Evolutionary conservation across 2,113 vertebrate species (phyloP).

Genomic region (Gallinago jamesoni): DNA sequence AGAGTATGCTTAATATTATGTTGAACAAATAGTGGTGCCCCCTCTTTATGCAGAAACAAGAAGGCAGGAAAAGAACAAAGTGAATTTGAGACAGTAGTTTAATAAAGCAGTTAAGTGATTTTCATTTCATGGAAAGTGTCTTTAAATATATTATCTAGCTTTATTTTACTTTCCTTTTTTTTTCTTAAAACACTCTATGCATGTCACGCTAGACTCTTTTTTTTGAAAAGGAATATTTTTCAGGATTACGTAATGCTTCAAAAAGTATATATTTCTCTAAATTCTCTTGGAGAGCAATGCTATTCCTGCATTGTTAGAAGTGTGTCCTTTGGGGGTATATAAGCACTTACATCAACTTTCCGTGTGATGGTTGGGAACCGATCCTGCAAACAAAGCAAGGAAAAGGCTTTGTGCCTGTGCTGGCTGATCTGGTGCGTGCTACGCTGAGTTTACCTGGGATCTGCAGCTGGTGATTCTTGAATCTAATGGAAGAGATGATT

Average conservation of each 20-base stretch:
- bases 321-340: not conserved
- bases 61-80: conserved; percentile 43
- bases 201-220: not conserved
- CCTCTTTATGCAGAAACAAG: conserved; percentile 37
- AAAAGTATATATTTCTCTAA: conserved; percentile 43
- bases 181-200: conserved; percentile 39
- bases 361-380: not conserved
- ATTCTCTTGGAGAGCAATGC: conserved; percentile 29
- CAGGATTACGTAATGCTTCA: not conserved
- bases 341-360: conserved; percentile 31
- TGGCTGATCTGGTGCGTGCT: not conserved
- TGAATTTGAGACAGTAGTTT: conserved; percentile 63
- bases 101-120: conserved; percentile 71
- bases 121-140: conserved; percentile 71
- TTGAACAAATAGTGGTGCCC: conserved; percentile 77
- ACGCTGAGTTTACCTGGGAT: not conserved
- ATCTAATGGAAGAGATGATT: not conserved
- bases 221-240: conserved; percentile 8
- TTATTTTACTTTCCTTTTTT: conserved; percentile 65
- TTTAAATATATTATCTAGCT: conserved; percentile 67
- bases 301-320: not conserved
- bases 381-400: not conserved
- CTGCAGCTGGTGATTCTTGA: not conserved
- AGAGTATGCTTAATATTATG: conserved; percentile 84
- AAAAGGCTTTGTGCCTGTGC: not conserved